Conservation (phyloP, 1,140 invertebrate species). For the Helicorthomorpha holstii region DNA sequence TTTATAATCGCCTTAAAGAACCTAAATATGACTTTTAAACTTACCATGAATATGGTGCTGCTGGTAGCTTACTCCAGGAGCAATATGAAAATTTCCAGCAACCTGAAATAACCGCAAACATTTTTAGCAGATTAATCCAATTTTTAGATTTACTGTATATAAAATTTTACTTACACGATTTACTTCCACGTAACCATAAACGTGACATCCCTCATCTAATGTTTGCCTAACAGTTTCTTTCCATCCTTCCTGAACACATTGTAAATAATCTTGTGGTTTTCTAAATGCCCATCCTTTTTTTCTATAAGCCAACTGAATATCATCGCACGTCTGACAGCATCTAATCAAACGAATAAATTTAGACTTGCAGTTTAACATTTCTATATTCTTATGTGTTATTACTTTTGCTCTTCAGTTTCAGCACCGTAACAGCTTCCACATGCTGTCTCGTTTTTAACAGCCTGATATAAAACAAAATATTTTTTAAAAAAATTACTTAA, state of each 20-base stretch:
- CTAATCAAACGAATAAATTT: constrained; percentile 27
- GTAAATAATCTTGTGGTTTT: constrained; percentile 57
- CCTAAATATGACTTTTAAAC: no score
- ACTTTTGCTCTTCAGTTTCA: constrained; percentile 49
- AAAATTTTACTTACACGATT: constrained; percentile 58
- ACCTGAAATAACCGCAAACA: constrained; percentile 35
- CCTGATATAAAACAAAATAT: not conserved
- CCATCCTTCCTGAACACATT: constrained; percentile 71
- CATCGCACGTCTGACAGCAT: constrained; percentile 94
- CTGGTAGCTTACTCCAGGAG: constrained; percentile 84
- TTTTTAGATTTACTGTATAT: not conserved
- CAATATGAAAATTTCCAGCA: constrained; percentile 92
- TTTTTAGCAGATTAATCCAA: not conserved
- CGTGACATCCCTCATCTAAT: constrained; percentile 43
- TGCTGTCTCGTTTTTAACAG: constrained; percentile 3
- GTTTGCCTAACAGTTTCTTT: constrained; percentile 39
- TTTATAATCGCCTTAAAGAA: no score
- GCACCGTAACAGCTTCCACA: constrained; percentile 70
- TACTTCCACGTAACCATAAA: constrained; percentile 87
- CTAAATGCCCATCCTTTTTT: constrained; percentile 70
- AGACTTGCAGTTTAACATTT: not conserved
- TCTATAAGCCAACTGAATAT: constrained; percentile 82
- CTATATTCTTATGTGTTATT: constrained; percentile 14
- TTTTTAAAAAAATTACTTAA: not conserved
- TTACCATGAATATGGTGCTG: constrained; percentile 80